A percentile compares a stretch with the other conserved stretches of the same genome.
Evolutionary conservation across 2,797 vertebrate genomes (phyloP).

Genomic region (Dicrostonyx torquatus): DNA sequence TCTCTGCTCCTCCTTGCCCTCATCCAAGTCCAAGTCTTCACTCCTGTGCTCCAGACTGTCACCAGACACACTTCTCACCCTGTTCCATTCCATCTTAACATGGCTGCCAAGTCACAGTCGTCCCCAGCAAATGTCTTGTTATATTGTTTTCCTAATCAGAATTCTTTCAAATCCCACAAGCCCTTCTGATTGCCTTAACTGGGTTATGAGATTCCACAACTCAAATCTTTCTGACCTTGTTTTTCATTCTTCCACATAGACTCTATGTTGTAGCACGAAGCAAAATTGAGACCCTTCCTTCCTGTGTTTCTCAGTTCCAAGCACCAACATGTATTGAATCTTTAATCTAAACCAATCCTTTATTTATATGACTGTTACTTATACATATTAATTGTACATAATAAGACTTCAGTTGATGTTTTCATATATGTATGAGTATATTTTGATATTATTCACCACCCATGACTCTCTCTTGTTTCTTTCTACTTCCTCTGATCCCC

Average conservation of each 20-base stretch:
- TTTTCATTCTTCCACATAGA: neutral
- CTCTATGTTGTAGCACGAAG: neutral
- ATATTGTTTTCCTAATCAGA: neutral
- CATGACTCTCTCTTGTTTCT: neutral
- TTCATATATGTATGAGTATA: neutral
- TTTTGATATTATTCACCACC: neutral
- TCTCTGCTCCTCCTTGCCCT: neutral
- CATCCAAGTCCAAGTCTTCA: neutral
- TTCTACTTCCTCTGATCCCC: neutral
- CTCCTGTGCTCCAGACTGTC: neutral
- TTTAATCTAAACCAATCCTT: conserved; percentile 47
- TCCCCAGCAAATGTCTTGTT: neutral
- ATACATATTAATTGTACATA: neutral
- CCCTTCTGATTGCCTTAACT: neutral
- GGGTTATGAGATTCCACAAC: neutral
- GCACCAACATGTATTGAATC: neutral
- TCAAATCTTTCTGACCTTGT: neutral
- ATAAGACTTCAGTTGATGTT: neutral
- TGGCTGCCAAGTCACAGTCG: neutral
- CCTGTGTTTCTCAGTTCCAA: neutral
- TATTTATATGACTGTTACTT: neutral
- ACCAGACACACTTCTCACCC: neutral
- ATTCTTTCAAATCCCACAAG: neutral
- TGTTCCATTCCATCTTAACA: neutral
- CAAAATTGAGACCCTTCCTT: neutral